phyloP scores from a whole-genome alignment of 1,140 invertebrate genomes.

The Tribolium castaneum region DNA sequence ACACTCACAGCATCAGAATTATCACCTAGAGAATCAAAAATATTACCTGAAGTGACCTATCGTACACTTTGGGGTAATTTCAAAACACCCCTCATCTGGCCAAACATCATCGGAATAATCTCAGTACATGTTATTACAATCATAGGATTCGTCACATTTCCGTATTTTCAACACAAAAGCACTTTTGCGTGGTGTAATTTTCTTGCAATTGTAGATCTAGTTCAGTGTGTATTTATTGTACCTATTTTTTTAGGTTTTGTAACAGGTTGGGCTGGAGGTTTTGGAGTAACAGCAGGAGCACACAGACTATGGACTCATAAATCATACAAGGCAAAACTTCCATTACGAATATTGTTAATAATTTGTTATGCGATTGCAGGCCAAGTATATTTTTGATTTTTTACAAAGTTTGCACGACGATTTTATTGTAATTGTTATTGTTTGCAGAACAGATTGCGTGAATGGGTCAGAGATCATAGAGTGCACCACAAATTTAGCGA shows the following conservation, averaged over 20 bases:
- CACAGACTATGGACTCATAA: slow-evolving; percentile 78
- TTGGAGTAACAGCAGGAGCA: slow-evolving; percentile 79
- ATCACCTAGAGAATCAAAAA: neutral
- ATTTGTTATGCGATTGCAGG: slow-evolving; percentile 83
- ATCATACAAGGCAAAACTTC: slow-evolving; percentile 75
- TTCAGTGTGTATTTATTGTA: neutral
- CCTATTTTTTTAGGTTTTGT: slow-evolving; percentile 67
- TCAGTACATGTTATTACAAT: neutral
- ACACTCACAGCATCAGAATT: neutral
- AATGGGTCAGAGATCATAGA: slow-evolving; percentile 87
- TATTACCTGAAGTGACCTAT: neutral
- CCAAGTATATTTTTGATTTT: slow-evolving; percentile 64
- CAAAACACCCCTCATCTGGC: slow-evolving; percentile 44
- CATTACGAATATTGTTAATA: slow-evolving; percentile 74
- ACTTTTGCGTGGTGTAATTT: slow-evolving; percentile 1
- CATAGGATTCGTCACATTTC: slow-evolving; percentile 1
- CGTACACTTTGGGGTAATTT: slow-evolving; percentile 36
- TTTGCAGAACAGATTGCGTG: slow-evolving; percentile 74
- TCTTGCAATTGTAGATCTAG: neutral
- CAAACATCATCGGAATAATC: slow-evolving; percentile 36
- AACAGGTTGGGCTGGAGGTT: slow-evolving; percentile 67
- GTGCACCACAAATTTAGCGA: slow-evolving; percentile 90
- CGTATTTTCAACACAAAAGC: neutral
- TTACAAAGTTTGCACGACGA: neutral
- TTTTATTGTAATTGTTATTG: slow-evolving; percentile 66